Evolutionary conservation across 2,113 vertebrate genomes (phyloP), one percentile per base, ranked within the genome.

Genomic region (Callithrix jacchus): DNA sequence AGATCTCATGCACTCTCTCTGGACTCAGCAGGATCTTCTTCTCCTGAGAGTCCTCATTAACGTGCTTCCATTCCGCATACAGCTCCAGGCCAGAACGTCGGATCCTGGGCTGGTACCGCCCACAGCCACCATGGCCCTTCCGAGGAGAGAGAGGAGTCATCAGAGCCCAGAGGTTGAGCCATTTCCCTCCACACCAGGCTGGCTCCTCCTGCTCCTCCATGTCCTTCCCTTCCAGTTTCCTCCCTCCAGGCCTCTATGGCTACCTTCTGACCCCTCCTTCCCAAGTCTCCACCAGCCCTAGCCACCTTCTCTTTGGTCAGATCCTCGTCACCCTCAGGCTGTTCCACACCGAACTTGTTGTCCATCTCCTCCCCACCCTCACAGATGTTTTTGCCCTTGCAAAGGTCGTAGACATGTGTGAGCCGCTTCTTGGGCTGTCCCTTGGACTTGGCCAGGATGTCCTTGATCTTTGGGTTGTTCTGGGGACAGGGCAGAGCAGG

Each of bases 331-430:
- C 99, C 99, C 95, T 99, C 99, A 3, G 99, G 98, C 96, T 99
- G 99, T 81, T 99, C 99, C 98, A 99, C 99, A 4, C 99, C 99
- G 1, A 99, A 99, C 77, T 99, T 99, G 98, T 99, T 99, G 97
- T 99, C 99, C 99, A 99, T 99, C 97, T 99, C 99, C 95, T 99
- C 99, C 0, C 99, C 99, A 0, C 99, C 99, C 97, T 99, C 99
- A 1, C 99, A 99, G 96, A 99, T 99, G 96, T 99, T 99, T 97
- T 99, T 99, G 68, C 99, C 99, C 96, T 99, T 99, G 98, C 99
- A 99, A 16, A 99, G 98, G 97, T 99, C 99, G 3, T 99, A 99
- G 4, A 99, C 99, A 0, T 99, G 99, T 0, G 99, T 99, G 80
- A 99, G 95, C 0, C 99, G 98, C 97, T 99, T 99, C 93, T 99